phyloP scores from a whole-genome alignment of 2,113 vertebrate genomes.

The Chloebia gouldiae region DNA sequence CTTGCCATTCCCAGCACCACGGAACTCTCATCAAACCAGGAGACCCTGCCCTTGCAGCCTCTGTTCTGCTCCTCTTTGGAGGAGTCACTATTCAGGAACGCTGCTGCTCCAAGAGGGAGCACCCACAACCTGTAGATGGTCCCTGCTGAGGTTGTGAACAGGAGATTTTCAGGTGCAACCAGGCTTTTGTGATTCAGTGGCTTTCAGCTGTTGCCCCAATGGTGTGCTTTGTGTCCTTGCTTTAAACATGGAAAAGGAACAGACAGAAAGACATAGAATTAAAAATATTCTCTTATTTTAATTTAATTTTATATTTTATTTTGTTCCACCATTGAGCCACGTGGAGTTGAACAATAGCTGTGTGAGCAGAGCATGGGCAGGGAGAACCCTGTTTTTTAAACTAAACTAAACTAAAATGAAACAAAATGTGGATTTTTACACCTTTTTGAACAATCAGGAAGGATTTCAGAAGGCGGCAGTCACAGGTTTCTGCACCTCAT shows the following conservation, averaged over 20 bases:
- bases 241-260: neutral
- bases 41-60: neutral
- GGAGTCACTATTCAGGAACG: accelerated
- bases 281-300: neutral
- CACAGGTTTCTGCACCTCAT: neutral
- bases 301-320: neutral
- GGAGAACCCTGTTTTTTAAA: neutral
- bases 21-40: accelerated
- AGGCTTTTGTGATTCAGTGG: neutral
- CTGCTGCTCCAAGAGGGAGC: neutral
- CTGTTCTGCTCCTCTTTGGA: neutral
- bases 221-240: neutral
- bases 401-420: neutral
- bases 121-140: accelerated
- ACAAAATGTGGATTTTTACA: neutral
- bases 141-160: neutral
- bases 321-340: neutral
- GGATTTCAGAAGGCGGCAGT: neutral
- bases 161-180: neutral
- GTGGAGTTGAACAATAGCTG: neutral
- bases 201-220: neutral
- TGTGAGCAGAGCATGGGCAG: neutral
- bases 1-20: neutral
- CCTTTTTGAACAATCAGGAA: neutral
- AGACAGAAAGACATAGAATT: neutral